Evolutionary conservation across 2,797 vertebrate genomes (phyloP).

Genomic region (Fistularia tabacaria): DNA sequence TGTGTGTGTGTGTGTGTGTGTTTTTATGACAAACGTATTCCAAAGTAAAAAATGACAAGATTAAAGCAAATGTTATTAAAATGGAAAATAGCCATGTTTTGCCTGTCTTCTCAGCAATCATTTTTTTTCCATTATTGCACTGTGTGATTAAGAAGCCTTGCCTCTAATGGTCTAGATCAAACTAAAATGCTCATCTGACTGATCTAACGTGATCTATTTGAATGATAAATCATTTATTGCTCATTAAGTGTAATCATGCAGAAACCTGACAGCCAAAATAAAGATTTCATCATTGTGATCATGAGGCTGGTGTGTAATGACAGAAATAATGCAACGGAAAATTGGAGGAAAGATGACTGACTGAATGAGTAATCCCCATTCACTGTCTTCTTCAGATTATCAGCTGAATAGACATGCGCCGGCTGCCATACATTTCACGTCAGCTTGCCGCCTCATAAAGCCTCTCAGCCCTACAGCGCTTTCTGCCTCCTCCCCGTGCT

Average conservation of each 20-base stretch:
- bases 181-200: constrained; percentile 58
- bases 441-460: constrained; percentile 49
- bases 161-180: constrained; percentile 55
- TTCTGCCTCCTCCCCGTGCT: constrained; percentile 50
- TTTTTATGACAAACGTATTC: constrained; percentile 13
- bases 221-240: constrained; percentile 62
- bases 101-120: constrained; percentile 36
- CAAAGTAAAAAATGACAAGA: constrained; percentile 31
- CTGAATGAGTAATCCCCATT: constrained; percentile 68
- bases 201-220: constrained; percentile 56
- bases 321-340: constrained; percentile 63
- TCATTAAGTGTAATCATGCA: constrained; percentile 72
- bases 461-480: constrained; percentile 47
- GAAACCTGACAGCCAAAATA: constrained; percentile 70
- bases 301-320: constrained; percentile 62
- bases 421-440: constrained; percentile 49
- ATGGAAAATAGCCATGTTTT: constrained; percentile 46
- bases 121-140: constrained; percentile 49
- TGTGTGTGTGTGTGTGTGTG: constrained; percentile 2
- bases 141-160: constrained; percentile 37
- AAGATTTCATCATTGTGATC: constrained; percentile 69
- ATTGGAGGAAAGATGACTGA: constrained; percentile 67
- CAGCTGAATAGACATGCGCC: constrained; percentile 49
- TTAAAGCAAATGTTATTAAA: constrained; percentile 51
- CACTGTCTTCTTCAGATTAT: constrained; percentile 60